Base-by-base conservation (phyloP, 2,113 vertebrate species). In the Nesoenas mayeri region DNA sequence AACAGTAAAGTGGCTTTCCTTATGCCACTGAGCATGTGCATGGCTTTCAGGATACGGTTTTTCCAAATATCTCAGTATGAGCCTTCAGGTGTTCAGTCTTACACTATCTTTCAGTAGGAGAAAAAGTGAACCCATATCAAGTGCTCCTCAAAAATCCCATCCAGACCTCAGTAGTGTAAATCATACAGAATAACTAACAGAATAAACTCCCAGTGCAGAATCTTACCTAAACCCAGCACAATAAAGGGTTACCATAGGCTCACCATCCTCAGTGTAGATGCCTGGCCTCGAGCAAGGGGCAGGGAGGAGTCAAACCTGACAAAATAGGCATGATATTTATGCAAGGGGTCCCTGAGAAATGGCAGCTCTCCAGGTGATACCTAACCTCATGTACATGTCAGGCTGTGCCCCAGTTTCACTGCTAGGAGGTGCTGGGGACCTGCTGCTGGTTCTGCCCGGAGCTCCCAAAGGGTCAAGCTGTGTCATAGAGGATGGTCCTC, bases 401-500 rank as follows among this genome's bases (percentile, higher is more conserved):
- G 56, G 5, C 25, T 81, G 40, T 88, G 61, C 20, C 38, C 28
- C 48, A 20, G 13, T 44, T 79, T 74, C 48, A 11, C 26, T 51
- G n/a, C 61, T 70, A 47, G 48, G 25, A 70, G 56, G 29, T 34
- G 34, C 48, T 73, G 10, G 11, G 69, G 56, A 34, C 11, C 8
- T 54, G 29, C 32, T 7, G 1, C 69, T 56, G 73, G 54, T 38
- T 77, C 16, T 62, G 25, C 34, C 29, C 5, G 6, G 57, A 38
- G 31, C 29, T 85, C 31, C 13, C 1, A 2, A 7, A 4, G 0
- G 1, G n/a, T 62, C 61, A 53, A 31, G 16, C 20, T 70, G 2
- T 40, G 20, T 78, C 69, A 11, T 1, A 58, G 48, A 9, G 29
- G 26, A 40, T 36, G 18, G 31, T 78, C 25, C 29, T 78, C 57